Evolutionary conservation across 2,888 invertebrate species (phyloP).

Genomic region (Diabrotica balteata): DNA sequence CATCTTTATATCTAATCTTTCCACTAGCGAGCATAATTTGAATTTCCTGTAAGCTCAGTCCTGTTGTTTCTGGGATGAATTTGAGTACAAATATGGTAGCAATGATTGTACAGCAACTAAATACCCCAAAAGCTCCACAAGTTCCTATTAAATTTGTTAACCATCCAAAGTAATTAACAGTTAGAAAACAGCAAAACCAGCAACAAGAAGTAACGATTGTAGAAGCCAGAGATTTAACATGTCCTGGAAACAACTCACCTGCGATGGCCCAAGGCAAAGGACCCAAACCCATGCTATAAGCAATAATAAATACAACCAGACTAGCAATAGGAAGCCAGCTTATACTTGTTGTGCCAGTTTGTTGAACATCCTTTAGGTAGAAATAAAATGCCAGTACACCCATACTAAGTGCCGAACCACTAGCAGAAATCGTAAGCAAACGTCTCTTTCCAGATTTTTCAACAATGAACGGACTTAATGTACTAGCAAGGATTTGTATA

Average conservation of each 20-base stretch:
- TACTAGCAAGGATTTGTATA: conserved; percentile 77
- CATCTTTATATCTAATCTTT: too few relatives aligned
- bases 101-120: conserved; percentile 63
- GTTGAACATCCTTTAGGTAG: conserved; percentile 66
- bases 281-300: conserved; percentile 66
- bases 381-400: conserved; percentile 63
- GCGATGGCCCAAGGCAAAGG: conserved; percentile 79
- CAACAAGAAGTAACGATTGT: conserved; percentile 77
- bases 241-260: conserved; percentile 81
- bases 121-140: conserved; percentile 74
- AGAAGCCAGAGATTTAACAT: conserved; percentile 76
- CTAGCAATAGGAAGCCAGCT: conserved; percentile 76
- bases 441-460: conserved; percentile 77
- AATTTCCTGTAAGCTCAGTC: conserved; percentile 84
- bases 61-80: conserved; percentile 88
- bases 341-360: conserved; percentile 61
- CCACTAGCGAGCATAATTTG: conserved; percentile 68
- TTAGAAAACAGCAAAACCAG: conserved; percentile 75
- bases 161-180: conserved; percentile 72
- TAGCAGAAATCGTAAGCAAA: conserved; percentile 74
- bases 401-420: conserved; percentile 64
- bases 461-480: conserved; percentile 74
- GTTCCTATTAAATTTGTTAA: conserved; percentile 70
- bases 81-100: conserved; percentile 76
- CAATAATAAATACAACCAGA: conserved; percentile 73